Conservation (phyloP, 1,140 invertebrate genomes). For the Drosophila chauvacae region DNA sequence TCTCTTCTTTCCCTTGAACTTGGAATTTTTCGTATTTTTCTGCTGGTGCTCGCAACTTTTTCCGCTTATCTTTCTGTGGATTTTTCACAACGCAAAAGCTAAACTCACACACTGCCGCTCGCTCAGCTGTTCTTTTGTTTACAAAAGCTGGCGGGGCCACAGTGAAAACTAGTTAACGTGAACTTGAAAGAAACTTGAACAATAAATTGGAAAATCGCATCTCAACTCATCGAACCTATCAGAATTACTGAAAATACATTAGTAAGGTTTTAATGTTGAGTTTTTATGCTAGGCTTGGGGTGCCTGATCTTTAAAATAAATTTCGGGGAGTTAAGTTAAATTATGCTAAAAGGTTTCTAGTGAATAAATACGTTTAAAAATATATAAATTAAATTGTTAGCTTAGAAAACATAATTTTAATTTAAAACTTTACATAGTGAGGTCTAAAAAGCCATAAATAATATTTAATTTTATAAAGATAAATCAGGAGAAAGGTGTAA, state of each 20-base stretch:
- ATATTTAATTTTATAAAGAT: too few species aligned
- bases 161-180: background rate
- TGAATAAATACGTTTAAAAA: background rate
- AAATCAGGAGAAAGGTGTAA: too few species aligned
- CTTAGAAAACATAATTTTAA: too few species aligned
- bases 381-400: background rate
- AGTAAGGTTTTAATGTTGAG: background rate
- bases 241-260: too few species aligned
- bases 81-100: slow-evolving; percentile 34
- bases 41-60: slow-evolving; percentile 40
- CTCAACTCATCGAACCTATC: background rate
- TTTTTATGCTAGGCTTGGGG: background rate
- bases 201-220: background rate
- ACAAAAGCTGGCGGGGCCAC: background rate
- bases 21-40: slow-evolving; percentile 30
- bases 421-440: background rate
- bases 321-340: background rate
- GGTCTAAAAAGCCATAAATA: too few species aligned
- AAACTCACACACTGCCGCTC: slow-evolving; percentile 17
- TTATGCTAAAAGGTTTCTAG: background rate
- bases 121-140: slow-evolving; percentile 50
- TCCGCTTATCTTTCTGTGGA: slow-evolving; percentile 32
- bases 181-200: background rate
- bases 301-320: background rate
- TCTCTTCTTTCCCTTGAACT: slow-evolving; percentile 40